Percentiles rank a stretch among this genome's conserved stretches.
phyloP scores from a whole-genome alignment of 2,113 vertebrate genomes.

The Gasterosteus nipponicus region DNA sequence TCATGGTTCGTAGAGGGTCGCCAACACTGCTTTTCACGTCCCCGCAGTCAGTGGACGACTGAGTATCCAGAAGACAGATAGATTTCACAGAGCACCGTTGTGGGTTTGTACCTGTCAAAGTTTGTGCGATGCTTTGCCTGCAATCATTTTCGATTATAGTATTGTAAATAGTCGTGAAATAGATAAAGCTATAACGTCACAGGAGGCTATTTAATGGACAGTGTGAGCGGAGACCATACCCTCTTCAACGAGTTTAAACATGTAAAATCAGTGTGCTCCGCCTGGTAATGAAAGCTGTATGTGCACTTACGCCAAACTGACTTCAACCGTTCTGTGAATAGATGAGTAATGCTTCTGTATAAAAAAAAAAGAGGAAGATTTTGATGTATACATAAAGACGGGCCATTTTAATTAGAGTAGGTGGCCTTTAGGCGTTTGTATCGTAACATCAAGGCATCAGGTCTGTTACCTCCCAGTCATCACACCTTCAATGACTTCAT shows the following conservation, averaged over 20 bases:
- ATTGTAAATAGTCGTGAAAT: slow-evolving; percentile 65
- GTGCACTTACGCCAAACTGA: slow-evolving; percentile 67
- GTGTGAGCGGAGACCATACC: slow-evolving; percentile 41
- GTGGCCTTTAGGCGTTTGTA: slow-evolving; percentile 51
- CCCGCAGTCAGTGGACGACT: slow-evolving; percentile 25
- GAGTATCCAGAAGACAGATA: slow-evolving; percentile 9
- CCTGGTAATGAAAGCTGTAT: slow-evolving; percentile 56
- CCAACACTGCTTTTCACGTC: slow-evolving; percentile 11
- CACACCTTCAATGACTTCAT: slow-evolving; percentile 9
- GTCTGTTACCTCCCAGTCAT: slow-evolving; percentile 11
- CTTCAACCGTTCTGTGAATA: slow-evolving; percentile 52
- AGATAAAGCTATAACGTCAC: slow-evolving; percentile 47
- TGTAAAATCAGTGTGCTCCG: slow-evolving; percentile 50
- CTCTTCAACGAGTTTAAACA: slow-evolving; percentile 46
- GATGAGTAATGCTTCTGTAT: slow-evolving; percentile 52
- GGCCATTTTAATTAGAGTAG: slow-evolving; percentile 45
- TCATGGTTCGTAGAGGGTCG: slow-evolving; percentile 8
- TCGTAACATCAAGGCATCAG: slow-evolving; percentile 17
- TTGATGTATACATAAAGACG: slow-evolving; percentile 49
- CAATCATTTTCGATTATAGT: slow-evolving; percentile 48
- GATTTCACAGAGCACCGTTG: slow-evolving; percentile 24
- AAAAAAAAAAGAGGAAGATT: slow-evolving; percentile 32
- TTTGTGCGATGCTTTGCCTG: slow-evolving; percentile 59
- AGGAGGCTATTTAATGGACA: slow-evolving; percentile 40
- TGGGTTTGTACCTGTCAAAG: slow-evolving; percentile 50